Conservation (phyloP, 2,113 vertebrate genomes). For the Trematomus loennbergii region DNA sequence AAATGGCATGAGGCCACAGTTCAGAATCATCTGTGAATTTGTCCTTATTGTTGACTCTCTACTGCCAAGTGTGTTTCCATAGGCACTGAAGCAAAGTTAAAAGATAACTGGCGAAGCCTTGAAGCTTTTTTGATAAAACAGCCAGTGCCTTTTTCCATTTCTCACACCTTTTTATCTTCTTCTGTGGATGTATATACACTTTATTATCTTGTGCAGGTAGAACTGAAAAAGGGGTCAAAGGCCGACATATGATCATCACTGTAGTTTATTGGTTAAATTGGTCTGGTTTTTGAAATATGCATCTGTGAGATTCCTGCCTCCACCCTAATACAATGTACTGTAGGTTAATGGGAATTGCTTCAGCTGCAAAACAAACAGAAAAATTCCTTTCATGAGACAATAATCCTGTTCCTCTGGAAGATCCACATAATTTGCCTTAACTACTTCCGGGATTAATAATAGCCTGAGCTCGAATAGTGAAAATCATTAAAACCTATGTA, state of each 20-base stretch:
- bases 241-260: not conserved
- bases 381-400: not conserved
- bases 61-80: slow-evolving; percentile 22
- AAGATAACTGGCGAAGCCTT: slow-evolving; percentile 13
- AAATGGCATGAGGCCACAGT: slow-evolving; percentile 77
- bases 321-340: not conserved
- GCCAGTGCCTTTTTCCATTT: not conserved
- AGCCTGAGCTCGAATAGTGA: too few species aligned
- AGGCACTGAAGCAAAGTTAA: slow-evolving; percentile 29
- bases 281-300: not conserved
- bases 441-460: not conserved
- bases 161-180: not conserved
- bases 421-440: not conserved
- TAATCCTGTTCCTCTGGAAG: not conserved
- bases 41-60: slow-evolving; percentile 48
- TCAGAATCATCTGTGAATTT: slow-evolving; percentile 63
- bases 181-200: not conserved
- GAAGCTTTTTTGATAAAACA: not conserved
- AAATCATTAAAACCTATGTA: too few species aligned
- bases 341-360: not conserved
- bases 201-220: not conserved
- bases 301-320: not conserved
- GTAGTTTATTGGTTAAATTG: not conserved
- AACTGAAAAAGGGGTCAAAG: not conserved
- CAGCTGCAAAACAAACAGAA: not conserved